These are phyloP conservation scores for Drosophila incognita DNA, from an alignment of 2,888 invertebrate genomes.

Conservation along the genomic window DNA sequence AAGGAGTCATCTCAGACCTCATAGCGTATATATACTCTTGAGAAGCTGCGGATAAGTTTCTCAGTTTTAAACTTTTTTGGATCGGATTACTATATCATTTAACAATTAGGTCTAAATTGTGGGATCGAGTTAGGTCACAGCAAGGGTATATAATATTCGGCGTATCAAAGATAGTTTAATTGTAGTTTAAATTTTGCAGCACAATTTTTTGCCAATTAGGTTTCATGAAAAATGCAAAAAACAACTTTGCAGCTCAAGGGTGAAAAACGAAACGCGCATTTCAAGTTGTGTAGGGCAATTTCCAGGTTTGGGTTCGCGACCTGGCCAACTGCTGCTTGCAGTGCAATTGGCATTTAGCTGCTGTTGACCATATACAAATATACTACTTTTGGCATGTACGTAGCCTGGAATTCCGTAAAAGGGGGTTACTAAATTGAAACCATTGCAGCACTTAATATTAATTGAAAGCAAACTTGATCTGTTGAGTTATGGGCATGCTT, in stretches of 20 bases:
- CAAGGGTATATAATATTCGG: background rate
- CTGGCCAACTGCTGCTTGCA: slow-evolving; percentile 29
- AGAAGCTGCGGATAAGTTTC: background rate
- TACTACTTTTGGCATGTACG: background rate
- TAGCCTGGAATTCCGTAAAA: background rate
- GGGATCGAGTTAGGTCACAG: background rate
- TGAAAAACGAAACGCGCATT: slow-evolving; percentile 38
- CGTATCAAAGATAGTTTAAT: background rate
- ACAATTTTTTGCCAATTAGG: slow-evolving; percentile 35
- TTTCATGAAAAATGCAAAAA: slow-evolving; percentile 25
- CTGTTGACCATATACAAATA: slow-evolving; percentile 7
- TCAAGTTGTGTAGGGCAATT: slow-evolving; percentile 35
- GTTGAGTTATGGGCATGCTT: background rate
- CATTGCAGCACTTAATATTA: background rate
- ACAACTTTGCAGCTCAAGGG: slow-evolving; percentile 1
- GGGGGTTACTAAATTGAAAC: background rate
- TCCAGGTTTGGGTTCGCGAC: background rate
- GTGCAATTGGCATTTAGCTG: slow-evolving; percentile 59
- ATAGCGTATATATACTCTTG: background rate
- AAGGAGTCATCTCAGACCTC: background rate
- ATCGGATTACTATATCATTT: background rate
- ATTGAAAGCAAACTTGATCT: background rate
- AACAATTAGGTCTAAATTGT: background rate
- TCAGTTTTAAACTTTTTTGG: background rate
- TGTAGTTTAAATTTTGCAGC: slow-evolving; percentile 12